These are phyloP conservation scores for Osmerus eperlanus DNA, from an alignment of 2,113 vertebrate species.

Conservation along the genomic window DNA sequence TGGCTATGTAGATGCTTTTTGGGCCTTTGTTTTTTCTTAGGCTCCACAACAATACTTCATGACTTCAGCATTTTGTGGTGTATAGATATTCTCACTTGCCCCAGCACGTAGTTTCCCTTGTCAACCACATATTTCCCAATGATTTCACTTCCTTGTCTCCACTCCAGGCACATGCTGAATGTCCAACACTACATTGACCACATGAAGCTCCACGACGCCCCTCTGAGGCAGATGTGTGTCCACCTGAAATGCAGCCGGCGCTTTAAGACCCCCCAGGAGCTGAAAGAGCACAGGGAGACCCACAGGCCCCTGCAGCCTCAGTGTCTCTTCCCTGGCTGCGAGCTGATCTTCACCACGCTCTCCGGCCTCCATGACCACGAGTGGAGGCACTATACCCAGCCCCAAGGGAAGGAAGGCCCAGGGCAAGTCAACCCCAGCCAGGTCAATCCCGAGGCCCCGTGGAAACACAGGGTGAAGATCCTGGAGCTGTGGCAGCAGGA, in stretches of 20 bases:
- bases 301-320: slow-evolving; percentile 70
- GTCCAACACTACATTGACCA: slow-evolving; percentile 91
- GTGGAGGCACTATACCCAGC: slow-evolving; percentile 82
- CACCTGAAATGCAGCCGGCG: slow-evolving; percentile 83
- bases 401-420: slow-evolving; percentile 42
- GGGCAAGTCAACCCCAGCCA: slow-evolving; percentile 16
- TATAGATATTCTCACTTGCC: too few species aligned
- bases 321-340: slow-evolving; percentile 85
- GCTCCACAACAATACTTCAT: too few species aligned
- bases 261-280: slow-evolving; percentile 79
- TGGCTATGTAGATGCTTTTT: too few species aligned
- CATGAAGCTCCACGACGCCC: slow-evolving; percentile 81
- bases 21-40: too few species aligned
- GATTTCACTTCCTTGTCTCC: slow-evolving; percentile 7
- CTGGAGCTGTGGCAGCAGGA: slow-evolving; percentile 61
- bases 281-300: slow-evolving; percentile 77
- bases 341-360: slow-evolving; percentile 77
- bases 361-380: slow-evolving; percentile 86
- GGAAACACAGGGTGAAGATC: slow-evolving; percentile 73
- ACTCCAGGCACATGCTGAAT: slow-evolving; percentile 50
- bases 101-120: too few species aligned
- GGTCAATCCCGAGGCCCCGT: slow-evolving; percentile 51
- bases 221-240: slow-evolving; percentile 87
- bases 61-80: too few species aligned
- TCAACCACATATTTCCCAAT: not conserved